phyloP scores from a whole-genome alignment of 2,888 invertebrate genomes.

The Xiphydria camelus region DNA sequence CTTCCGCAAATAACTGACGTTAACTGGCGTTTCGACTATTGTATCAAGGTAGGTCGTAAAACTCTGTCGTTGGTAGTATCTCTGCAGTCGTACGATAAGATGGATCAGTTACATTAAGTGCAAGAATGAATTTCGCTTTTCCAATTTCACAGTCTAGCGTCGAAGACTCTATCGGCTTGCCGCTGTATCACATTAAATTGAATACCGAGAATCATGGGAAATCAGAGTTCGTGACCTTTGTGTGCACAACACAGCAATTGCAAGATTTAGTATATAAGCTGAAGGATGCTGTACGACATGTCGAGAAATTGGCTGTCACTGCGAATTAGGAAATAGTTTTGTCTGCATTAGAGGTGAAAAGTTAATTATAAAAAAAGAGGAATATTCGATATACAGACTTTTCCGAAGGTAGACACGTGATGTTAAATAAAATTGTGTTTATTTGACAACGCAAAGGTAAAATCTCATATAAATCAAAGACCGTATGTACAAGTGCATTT shows the following conservation, averaged over 20 bases:
- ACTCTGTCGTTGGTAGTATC: no score
- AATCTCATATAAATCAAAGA: constrained; percentile 28
- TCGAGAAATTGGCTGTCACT: constrained; percentile 59
- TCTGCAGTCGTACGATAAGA: no score
- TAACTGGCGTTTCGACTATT: constrained; percentile 54
- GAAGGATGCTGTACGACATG: constrained; percentile 67
- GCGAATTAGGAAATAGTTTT: constrained; percentile 11
- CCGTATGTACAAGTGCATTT: constrained; percentile 42
- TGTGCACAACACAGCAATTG: constrained; percentile 66
- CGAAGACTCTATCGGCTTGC: constrained; percentile 32
- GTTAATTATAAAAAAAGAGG: constrained; percentile 10
- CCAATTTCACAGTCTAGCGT: constrained; percentile 35
- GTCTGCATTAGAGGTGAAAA: constrained; percentile 10
- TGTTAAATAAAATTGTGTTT: neutral
- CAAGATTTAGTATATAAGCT: constrained; percentile 71
- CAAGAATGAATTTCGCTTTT: no score
- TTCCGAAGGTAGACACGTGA: neutral
- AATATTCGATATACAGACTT: neutral
- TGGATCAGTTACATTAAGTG: no score
- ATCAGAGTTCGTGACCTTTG: constrained; percentile 62
- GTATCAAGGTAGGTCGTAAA: constrained; percentile 55
- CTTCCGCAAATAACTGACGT: constrained; percentile 50
- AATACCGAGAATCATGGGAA: constrained; percentile 40
- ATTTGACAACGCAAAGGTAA: constrained; percentile 11
- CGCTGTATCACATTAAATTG: constrained; percentile 40